Evolutionary conservation across 1,140 invertebrate genomes (phyloP).

Genomic region (Psilanteris sp.): DNA sequence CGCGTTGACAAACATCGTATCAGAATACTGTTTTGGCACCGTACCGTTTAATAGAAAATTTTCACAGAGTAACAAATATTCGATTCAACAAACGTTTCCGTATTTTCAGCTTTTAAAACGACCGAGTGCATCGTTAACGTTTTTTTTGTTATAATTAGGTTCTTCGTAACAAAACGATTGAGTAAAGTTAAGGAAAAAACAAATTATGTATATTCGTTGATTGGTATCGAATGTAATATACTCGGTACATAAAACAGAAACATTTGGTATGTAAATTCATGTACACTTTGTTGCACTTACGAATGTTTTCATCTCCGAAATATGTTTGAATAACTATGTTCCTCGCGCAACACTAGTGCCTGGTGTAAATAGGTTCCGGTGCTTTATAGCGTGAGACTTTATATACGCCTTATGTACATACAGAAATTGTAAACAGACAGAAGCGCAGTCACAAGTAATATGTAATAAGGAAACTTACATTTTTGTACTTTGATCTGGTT

Average conservation of each 20-base stretch:
- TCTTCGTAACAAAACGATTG: no score
- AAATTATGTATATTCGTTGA: neutral
- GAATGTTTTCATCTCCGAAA: constrained; percentile 30
- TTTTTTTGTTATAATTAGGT: no score
- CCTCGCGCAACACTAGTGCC: constrained; percentile 20
- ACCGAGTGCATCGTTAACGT: no score
- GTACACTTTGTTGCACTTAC: constrained; percentile 15
- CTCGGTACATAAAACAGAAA: no score
- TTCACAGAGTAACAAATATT: no score
- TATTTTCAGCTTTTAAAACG: no score
- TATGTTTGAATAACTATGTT: constrained; percentile 8
- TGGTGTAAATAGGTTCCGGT: constrained; percentile 28
- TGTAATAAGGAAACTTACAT: constrained; percentile 51
- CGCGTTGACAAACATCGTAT: no score
- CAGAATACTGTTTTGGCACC: no score
- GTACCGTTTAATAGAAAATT: no score
- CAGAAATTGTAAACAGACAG: constrained; percentile 32
- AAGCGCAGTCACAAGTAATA: constrained; percentile 30
- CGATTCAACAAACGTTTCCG: no score
- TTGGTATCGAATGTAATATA: no score
- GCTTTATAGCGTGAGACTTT: constrained; percentile 30
- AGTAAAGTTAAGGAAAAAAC: no score
- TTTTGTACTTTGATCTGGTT: constrained; percentile 52
- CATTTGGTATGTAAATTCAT: neutral
- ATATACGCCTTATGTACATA: constrained; percentile 43